These are phyloP conservation scores for Loripinus fragilis DNA, from an alignment of 2,888 invertebrate genomes.

Conservation along the genomic window DNA sequence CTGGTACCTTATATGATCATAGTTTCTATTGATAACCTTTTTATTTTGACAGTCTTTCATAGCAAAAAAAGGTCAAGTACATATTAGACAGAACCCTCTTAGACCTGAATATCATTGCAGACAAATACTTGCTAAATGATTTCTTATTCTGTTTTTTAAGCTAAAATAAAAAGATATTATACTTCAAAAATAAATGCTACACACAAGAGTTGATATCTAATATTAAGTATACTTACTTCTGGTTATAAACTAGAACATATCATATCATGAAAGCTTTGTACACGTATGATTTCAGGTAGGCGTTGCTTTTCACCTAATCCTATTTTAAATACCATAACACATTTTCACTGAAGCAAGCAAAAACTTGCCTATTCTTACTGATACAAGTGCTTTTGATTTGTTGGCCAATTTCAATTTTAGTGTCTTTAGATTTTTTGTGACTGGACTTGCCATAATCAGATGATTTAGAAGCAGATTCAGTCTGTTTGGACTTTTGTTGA, in stretches of 20 bases:
- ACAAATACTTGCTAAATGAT: too few relatives aligned
- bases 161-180: background rate
- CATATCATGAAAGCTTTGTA: background rate
- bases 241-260: background rate
- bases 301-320: background rate
- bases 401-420: background rate
- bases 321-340: background rate
- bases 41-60: too few relatives aligned
- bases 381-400: background rate
- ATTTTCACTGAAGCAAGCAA: conserved; percentile 6
- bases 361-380: background rate
- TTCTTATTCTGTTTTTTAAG: too few relatives aligned
- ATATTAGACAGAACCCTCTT: too few relatives aligned
- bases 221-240: background rate
- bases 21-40: too few relatives aligned
- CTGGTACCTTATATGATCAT: too few relatives aligned
- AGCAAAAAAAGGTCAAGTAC: too few relatives aligned
- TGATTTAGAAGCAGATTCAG: background rate
- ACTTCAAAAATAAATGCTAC: conserved; percentile 5
- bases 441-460: background rate
- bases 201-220: background rate
- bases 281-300: background rate
- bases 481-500: conserved; percentile 5
- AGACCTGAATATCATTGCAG: too few relatives aligned
- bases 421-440: background rate